Conservation (phyloP, 2,888 invertebrate genomes). For the Dasysyrphus tricinctus region DNA sequence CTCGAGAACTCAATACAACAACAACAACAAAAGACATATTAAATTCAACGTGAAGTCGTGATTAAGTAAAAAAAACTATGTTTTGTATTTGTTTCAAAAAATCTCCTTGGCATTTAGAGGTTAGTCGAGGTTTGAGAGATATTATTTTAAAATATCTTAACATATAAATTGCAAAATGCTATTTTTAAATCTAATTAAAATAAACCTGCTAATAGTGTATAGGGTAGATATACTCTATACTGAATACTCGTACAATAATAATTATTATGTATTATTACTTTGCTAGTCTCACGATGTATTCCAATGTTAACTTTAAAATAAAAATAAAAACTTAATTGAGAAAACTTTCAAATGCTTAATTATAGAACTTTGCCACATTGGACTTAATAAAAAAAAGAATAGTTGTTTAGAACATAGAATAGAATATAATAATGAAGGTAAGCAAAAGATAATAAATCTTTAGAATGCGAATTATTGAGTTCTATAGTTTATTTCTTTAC, state of each 20-base stretch:
- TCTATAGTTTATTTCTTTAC: not conserved
- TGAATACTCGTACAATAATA: not conserved
- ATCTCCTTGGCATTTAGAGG: conserved; percentile 35
- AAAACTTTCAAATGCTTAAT: conserved; percentile 27
- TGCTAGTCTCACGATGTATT: conserved; percentile 32
- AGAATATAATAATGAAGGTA: conserved; percentile 5
- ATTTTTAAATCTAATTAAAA: conserved; percentile 21
- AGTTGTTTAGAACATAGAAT: too few relatives aligned
- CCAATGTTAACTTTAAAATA: conserved; percentile 6
- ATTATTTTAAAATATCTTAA: conserved; percentile 23
- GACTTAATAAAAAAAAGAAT: not conserved
- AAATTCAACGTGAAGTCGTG: conserved; percentile 18
- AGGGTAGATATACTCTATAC: not conserved
- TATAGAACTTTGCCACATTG: conserved; percentile 37
- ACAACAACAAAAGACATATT: not conserved
- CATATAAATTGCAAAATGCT: conserved; percentile 13
- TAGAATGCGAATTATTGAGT: not conserved
- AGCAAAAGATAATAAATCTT: conserved; percentile 23
- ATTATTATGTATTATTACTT: conserved; percentile 9
- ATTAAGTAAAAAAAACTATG: conserved; percentile 1
- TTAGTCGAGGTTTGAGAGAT: conserved; percentile 5
- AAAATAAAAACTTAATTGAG: conserved; percentile 7
- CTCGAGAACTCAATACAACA: not conserved
- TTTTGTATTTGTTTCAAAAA: conserved; percentile 18
- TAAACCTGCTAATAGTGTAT: not conserved